Base-by-base conservation (phyloP, 2,797 vertebrate species). In the Lemur catta region DNA sequence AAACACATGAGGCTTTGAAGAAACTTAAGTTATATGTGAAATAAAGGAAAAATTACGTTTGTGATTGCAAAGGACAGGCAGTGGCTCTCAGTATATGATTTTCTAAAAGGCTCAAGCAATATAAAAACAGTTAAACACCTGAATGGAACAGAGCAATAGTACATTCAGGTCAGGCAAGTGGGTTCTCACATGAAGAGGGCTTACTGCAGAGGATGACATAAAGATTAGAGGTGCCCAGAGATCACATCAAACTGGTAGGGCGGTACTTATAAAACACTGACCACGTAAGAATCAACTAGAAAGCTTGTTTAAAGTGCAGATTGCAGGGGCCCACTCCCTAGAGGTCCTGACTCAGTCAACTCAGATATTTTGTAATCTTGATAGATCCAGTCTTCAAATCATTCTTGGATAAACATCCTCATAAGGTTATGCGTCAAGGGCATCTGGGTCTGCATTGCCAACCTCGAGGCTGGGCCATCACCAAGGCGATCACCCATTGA, bases 11-110 rank as follows among this genome's bases (percentile, higher is more conserved):
- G 55, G 38, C 85, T 97, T 97, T 95, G 84, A 65, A 75, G 72
- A 97, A 94, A 96, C 4, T 7, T 74, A 63, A 61, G 71, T 93
- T 93, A 91, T 75, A 69, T 72, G 33, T 57, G 94, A 97, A 97
- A 84, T 76, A 96, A 93, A 93, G 38, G 79, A 48, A 85, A 96
- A 86, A 95, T 74, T 96, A 69, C 48, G 87, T 93, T 89, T n/a
- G n/a, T 80, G 52, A 91, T 93, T 95, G 38, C 74, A 71, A 93
- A 96, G 90, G 52, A 85, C 52, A 92, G 74, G 61, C 84, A 85
- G 35, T 80, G 24, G 86, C 55, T 92, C 81, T 74, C 65, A 35
- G 33, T 13, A n/a, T 61, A 67, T 28, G 63, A 91, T 86, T 94
- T 97, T 91, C 69, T 93, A 80, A 94, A 96, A 91, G 80, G 28